Evolutionary conservation across 2,113 vertebrate species (phyloP), one percentile per base, ranked within the genome.

Genomic region (Cyanistes caeruleus): DNA sequence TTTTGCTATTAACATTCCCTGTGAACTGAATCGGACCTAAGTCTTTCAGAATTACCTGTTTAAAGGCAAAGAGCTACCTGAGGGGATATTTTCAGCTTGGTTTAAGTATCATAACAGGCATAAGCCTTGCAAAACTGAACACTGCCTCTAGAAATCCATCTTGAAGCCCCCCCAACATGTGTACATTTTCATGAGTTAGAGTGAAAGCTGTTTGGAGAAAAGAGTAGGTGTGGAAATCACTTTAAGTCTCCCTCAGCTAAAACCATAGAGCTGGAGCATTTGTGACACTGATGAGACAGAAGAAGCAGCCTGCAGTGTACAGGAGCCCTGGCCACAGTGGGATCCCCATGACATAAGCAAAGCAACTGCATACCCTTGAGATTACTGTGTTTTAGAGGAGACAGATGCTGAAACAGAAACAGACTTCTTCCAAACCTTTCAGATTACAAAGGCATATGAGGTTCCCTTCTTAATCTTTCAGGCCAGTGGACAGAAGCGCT

Each of bases 111-210:
- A 10, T 80, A 78, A 81, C 48, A 93, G 63, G 53, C 8, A 4
- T 20, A 63, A 28, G 7, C 11, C 64, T 69, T 53, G 64, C 19
- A 89, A 64, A 78, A 51, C 35, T 58, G 70, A 84, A 60, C 17
- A 27, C 8, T 49, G 20, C 15, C 39, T 76, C 22, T 49, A 79
- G 88, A 93, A 91, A 8, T 13, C 12, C 35, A 53, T 30, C 48
- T 41, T 63, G 33, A 60, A 58, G 11, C 4, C 17, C 8, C 10
- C 6, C 14, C 14, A 17, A 15, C 5, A 65, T 58, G 65, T 74
- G 69, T 72, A 59, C 37, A 44, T 91, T 95, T 85, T 89, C 55
- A 63, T 68, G 67, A 94, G 75, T 46, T 89, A 74, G 87, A 94
- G 37, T 1, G 9, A 93, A 93, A 94, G 75, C n/a, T 43, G 11